Evolutionary conservation across 2,888 invertebrate species (phyloP).

Genomic region (Zootermopsis nevadensis): DNA sequence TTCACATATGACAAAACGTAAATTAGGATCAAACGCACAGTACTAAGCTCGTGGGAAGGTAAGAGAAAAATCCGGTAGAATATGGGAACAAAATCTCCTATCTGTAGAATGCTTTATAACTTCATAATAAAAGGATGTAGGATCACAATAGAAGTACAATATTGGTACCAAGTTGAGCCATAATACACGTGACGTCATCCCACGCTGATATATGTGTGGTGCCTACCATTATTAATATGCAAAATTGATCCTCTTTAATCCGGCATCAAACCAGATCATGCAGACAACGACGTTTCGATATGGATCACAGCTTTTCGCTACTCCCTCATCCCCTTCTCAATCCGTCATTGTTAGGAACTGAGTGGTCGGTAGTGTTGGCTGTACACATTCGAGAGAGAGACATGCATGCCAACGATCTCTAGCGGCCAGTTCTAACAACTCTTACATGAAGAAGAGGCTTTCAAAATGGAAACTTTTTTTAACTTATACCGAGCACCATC

Average conservation of each 20-base stretch:
- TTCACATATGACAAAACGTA: not conserved
- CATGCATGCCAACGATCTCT: slow-evolving; percentile 8
- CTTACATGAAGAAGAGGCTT: too few relatives aligned
- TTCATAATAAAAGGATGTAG: not conserved
- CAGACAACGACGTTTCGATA: slow-evolving; percentile 33
- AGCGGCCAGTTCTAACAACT: too few relatives aligned
- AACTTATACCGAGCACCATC: too few relatives aligned
- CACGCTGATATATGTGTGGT: slow-evolving; percentile 17
- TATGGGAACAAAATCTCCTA: not conserved
- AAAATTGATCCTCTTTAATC: slow-evolving; percentile 34
- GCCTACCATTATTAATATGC: slow-evolving; percentile 26
- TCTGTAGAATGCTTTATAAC: not conserved
- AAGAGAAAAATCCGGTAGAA: not conserved
- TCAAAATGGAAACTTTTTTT: too few relatives aligned
- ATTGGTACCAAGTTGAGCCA: not conserved
- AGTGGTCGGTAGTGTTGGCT: not conserved
- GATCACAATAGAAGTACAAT: not conserved
- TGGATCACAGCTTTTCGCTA: slow-evolving; percentile 9
- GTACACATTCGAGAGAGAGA: not conserved
- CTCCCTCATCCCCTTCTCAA: too few relatives aligned
- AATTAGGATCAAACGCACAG: not conserved
- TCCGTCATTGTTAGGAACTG: not conserved
- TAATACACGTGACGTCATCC: not conserved
- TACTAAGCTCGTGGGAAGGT: not conserved
- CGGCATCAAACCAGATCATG: slow-evolving; percentile 17